Percentiles rank a stretch among this genome's conserved stretches.
Conservation (phyloP, 1,140 invertebrate genomes). For the Macrostomum lignano region DNA sequence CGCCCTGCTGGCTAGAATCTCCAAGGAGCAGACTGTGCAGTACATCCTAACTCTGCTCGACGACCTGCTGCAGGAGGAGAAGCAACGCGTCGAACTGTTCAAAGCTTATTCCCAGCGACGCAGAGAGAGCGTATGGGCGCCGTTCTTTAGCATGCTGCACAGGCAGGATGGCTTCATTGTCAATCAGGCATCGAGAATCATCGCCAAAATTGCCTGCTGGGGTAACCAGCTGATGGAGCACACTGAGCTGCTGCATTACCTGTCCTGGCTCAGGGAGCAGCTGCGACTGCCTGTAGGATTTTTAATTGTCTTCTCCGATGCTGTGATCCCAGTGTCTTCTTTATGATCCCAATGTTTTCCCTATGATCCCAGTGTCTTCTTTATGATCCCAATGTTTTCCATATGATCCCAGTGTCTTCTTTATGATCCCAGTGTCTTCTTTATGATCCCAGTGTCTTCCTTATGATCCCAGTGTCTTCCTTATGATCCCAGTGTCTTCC, state of each 20-base stretch:
- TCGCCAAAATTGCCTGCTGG: conserved; percentile 94
- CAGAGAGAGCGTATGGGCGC: conserved; percentile 66
- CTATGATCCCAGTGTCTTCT: too few relatives aligned
- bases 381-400: too few relatives aligned
- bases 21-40: conserved; percentile 89
- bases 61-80: conserved; percentile 92
- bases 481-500: too few relatives aligned
- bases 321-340: too few relatives aligned
- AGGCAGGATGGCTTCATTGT: conserved; percentile 82
- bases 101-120: conserved; percentile 52
- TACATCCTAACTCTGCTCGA: conserved; percentile 93
- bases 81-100: conserved; percentile 76
- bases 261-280: conserved; percentile 90
- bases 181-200: conserved; percentile 75
- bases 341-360: too few relatives aligned
- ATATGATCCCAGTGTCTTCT: too few relatives aligned
- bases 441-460: too few relatives aligned
- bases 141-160: conserved; percentile 74
- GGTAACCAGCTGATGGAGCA: conserved; percentile 61
- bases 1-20: conserved; percentile 70
- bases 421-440: too few relatives aligned
- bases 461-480: too few relatives aligned
- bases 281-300: conserved; percentile 46
- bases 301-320: conserved; percentile 1
- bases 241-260: conserved; percentile 73